Conservation (phyloP, 2,888 invertebrate genomes). For the Rambutsinella grinnellia region DNA sequence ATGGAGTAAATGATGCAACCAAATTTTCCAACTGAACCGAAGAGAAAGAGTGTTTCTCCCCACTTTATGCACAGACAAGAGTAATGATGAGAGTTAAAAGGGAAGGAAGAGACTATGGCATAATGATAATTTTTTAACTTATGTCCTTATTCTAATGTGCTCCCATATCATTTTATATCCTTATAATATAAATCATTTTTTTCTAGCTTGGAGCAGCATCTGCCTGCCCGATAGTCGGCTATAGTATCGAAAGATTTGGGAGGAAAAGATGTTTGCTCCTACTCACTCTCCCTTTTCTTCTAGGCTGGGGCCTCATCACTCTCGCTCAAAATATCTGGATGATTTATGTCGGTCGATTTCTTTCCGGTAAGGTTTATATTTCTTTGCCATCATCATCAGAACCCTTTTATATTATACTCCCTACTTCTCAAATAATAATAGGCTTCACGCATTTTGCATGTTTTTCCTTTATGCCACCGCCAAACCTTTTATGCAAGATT, state of each 20-base stretch:
- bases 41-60: no score
- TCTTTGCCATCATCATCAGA: not conserved
- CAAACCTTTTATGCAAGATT: constrained; percentile 17
- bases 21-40: constrained; percentile 30
- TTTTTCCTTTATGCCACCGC: not conserved
- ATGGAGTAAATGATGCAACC: constrained; percentile 43
- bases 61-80: no score
- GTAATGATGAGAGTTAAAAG: no score
- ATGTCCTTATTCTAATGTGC: not conserved
- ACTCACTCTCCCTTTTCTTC: constrained; percentile 68
- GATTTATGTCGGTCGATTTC: constrained; percentile 71
- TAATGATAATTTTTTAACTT: not conserved
- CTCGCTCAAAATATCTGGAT: constrained; percentile 67
- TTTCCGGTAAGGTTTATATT: constrained; percentile 51
- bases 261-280: constrained; percentile 58
- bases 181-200: not conserved
- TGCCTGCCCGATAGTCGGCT: constrained; percentile 63
- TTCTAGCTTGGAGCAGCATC: constrained; percentile 63
- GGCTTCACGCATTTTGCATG: constrained; percentile 16
- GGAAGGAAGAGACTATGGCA: constrained; percentile 3
- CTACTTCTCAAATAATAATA: constrained; percentile 30
- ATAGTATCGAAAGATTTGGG: constrained; percentile 58
- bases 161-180: not conserved
- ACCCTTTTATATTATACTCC: no score
- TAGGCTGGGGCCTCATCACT: constrained; percentile 69